A percentile compares a stretch with the other conserved stretches of the same genome.
phyloP scores from a whole-genome alignment of 2,888 invertebrate genomes.

The Cephus runcator region DNA sequence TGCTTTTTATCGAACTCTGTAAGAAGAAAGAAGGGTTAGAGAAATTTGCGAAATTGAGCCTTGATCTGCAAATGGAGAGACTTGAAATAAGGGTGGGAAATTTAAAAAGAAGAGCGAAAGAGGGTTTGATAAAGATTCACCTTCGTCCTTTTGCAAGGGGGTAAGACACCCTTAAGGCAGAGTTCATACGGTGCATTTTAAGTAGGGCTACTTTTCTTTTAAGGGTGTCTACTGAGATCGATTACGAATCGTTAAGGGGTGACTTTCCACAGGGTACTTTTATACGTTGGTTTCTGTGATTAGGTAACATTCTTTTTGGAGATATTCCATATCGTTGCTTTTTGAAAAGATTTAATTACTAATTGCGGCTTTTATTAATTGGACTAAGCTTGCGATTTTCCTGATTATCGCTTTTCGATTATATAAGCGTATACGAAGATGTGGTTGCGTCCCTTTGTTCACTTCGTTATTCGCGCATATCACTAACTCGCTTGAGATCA shows the following conservation, averaged over 20 bases:
- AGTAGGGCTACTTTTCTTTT: neutral
- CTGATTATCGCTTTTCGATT: neutral
- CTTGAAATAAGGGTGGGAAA: neutral
- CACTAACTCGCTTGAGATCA: constrained; percentile 25
- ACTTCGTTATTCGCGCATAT: constrained; percentile 9
- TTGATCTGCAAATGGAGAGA: constrained; percentile 5
- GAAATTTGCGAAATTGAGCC: neutral
- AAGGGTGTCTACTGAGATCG: neutral
- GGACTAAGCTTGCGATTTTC: neutral
- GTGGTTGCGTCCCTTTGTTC: neutral
- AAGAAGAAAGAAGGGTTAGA: neutral
- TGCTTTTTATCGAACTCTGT: neutral
- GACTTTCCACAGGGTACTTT: too few species aligned
- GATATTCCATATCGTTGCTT: neutral
- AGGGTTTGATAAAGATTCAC: neutral
- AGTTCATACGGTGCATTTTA: neutral
- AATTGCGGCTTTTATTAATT: neutral
- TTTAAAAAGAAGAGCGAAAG: neutral
- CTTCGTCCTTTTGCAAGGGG: neutral
- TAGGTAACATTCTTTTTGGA: neutral
- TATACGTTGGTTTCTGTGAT: neutral
- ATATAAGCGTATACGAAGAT: neutral
- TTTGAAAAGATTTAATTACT: neutral
- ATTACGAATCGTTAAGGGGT: neutral
- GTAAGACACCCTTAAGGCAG: neutral